Evolutionary conservation across 2,888 invertebrate genomes (phyloP), one percentile per base, ranked within the genome.

Genomic region (Trichogramma evanescens): DNA sequence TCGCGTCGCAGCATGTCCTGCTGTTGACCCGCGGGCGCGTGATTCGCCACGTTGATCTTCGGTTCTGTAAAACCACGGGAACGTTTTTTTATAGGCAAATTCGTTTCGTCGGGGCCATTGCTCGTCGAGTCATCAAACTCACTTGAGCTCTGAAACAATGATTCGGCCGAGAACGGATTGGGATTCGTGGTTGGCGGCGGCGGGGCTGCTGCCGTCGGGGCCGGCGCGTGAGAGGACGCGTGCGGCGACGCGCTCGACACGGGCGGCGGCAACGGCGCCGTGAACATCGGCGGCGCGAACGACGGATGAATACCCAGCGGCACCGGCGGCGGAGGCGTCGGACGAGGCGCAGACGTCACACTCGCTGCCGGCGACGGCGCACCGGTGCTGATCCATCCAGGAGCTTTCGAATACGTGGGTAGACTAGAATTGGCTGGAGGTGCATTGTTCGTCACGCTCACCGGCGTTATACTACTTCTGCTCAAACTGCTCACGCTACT

Each of bases 1-100:
- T 94, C 95, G 72, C 94, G 87, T 61, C 94, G 86, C 67, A 95
- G 82, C 74, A 94, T 82, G 78, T 95, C 94, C 53, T 91, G 88
- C 79, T 87, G 87, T 8, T n/a, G 9, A 0, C 64, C 64, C 6
- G 26, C 26, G n/a, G 51, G 56, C 39, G 63, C 64, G 44, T 65
- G 64, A 45, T 62, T 81, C 73, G 26, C 26, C 70, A 77, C 75
- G 69, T 76, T 77, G 75, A 69, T 59, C 71, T 67, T 61, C 26
- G 64, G 66, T 66, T 66, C 65, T 65, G 26, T 26, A 26, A 26
- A 26, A 26, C 26, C 26, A 26, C 26, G 26, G 26, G 26, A 26
- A 58, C 4, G 64, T 62, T 62, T 66, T 63, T 66, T 62, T 10
- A 51, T 63, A 56, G 62, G 45, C 5, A 2, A n/a, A 58, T 8